Evolutionary conservation across 2,113 vertebrate genomes (phyloP).

Genomic region (Burhinus oedicnemus): DNA sequence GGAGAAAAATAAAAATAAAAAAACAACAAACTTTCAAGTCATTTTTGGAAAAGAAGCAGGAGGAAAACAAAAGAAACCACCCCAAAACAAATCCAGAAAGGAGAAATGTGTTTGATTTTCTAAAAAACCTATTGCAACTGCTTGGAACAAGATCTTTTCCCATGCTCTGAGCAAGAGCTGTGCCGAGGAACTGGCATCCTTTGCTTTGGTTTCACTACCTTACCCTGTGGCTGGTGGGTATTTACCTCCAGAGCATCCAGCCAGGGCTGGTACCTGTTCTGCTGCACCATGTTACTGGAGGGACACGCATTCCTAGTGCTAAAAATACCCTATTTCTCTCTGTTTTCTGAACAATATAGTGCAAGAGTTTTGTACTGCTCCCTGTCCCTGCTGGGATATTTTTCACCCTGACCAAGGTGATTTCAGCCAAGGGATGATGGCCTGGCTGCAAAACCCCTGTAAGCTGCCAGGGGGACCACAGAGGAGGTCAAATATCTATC

Average conservation of each 20-base stretch:
- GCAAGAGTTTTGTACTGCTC: not conserved
- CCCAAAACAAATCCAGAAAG: slow-evolving; percentile 1
- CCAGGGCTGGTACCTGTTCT: not conserved
- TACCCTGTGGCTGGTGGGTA: not conserved
- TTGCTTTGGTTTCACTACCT: not conserved
- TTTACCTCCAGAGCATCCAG: not conserved
- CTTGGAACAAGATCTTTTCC: not conserved
- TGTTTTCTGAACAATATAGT: not conserved
- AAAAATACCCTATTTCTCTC: not conserved
- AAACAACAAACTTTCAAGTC: slow-evolving; percentile 34
- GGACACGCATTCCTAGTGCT: fast-evolving
- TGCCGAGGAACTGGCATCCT: not conserved
- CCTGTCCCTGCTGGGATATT: not conserved
- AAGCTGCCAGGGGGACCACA: not conserved
- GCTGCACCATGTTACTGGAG: not conserved
- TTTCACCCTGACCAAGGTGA: not conserved
- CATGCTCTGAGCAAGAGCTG: fast-evolving
- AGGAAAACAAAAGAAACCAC: slow-evolving; percentile 35
- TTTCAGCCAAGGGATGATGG: not conserved
- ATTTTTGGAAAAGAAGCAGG: slow-evolving; percentile 26
- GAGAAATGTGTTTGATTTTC: not conserved
- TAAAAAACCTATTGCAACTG: not conserved
- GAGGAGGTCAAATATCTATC: fast-evolving
- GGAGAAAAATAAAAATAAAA: not conserved
- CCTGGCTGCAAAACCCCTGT: not conserved